These are phyloP conservation scores for Ctenodactylus gundi DNA, from an alignment of 2,113 vertebrate species.

Conservation along the genomic window DNA sequence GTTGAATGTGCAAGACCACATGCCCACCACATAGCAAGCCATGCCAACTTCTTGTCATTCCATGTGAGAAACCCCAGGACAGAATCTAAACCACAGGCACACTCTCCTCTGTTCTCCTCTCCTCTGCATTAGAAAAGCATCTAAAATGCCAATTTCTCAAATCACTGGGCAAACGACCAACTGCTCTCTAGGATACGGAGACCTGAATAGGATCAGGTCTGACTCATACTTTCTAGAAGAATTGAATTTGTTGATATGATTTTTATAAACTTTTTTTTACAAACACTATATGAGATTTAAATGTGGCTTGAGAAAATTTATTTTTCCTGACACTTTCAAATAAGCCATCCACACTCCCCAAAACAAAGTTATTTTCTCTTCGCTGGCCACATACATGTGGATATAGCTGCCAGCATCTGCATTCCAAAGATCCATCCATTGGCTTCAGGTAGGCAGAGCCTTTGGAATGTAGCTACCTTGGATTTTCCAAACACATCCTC, in stretches of 20 bases:
- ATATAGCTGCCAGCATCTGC: not conserved
- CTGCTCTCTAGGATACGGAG: not conserved
- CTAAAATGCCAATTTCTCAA: not conserved
- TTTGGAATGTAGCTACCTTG: not conserved
- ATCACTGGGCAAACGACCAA: slow-evolving; percentile 55
- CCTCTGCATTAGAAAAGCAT: slow-evolving; percentile 11
- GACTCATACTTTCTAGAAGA: slow-evolving; percentile 10
- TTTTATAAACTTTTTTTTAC: slow-evolving; percentile 38
- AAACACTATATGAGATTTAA: slow-evolving; percentile 6
- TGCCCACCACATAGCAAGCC: not conserved
- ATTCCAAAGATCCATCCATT: not conserved
- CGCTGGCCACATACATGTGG: not conserved
- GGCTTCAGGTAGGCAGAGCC: not conserved
- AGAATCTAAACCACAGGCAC: not conserved
- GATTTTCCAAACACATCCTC: not conserved
- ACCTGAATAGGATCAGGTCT: not conserved
- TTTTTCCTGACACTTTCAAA: not conserved
- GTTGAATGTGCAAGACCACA: not conserved
- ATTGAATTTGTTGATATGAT: not conserved
- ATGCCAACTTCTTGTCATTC: not conserved
- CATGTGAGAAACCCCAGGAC: not conserved
- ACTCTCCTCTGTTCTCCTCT: not conserved
- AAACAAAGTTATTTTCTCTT: no score
- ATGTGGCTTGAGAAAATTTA: slow-evolving; percentile 24
- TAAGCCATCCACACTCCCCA: not conserved